These are phyloP conservation scores for Montifringilla adamsi DNA, from an alignment of 2,113 vertebrate genomes.

Conservation along the genomic window DNA sequence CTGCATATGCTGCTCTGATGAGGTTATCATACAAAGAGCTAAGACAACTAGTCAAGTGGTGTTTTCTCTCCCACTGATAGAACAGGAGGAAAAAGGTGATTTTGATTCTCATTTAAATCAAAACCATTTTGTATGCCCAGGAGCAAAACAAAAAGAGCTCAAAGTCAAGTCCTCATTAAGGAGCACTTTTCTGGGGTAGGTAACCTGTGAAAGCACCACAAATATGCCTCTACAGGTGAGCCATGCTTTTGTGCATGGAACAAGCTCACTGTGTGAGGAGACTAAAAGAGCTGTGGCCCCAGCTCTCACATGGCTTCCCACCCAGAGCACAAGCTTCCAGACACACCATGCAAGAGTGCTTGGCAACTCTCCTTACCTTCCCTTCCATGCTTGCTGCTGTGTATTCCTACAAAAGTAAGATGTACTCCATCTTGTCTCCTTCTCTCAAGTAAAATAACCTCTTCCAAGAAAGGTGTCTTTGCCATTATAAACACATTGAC, in stretches of 20 bases:
- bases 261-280: neutral
- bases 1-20: neutral
- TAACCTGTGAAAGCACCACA: neutral
- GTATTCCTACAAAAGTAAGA: neutral
- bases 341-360: neutral
- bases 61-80: neutral
- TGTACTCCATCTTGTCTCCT: neutral
- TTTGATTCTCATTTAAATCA: neutral
- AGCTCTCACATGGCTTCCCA: neutral
- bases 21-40: slow-evolving; percentile 3
- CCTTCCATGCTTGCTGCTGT: neutral
- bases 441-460: neutral
- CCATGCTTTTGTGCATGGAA: neutral
- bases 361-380: neutral
- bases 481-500: neutral
- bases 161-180: neutral
- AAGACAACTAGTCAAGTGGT: neutral
- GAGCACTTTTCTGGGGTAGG: neutral
- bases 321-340: neutral
- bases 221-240: neutral
- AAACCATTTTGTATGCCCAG: neutral
- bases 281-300: neutral
- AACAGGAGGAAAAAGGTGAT: neutral
- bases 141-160: neutral
- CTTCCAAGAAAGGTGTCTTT: neutral